Evolutionary conservation across 2,113 vertebrate species (phyloP).

Genomic region (Chrysochloris asiatica): DNA sequence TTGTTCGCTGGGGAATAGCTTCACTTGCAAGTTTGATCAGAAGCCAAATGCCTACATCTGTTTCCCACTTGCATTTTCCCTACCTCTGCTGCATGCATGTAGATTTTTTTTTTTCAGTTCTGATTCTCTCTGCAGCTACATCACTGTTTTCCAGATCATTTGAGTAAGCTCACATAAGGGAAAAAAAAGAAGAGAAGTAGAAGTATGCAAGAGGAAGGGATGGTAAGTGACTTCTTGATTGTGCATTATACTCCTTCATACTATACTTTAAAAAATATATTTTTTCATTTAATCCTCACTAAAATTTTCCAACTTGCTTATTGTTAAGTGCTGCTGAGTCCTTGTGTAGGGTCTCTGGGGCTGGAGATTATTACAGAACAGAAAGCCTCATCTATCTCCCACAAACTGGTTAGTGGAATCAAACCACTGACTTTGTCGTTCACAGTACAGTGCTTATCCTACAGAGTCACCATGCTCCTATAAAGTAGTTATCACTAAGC

Average conservation of each 20-base stretch:
- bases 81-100: neutral
- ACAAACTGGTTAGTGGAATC: too few species aligned
- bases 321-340: neutral
- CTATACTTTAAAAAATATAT: neutral
- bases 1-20: neutral
- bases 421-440: too few species aligned
- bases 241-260: neutral
- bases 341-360: too few species aligned
- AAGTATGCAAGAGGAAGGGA: neutral
- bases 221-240: neutral
- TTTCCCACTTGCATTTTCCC: neutral
- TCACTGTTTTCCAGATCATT: conserved; percentile 31
- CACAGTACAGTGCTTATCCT: too few species aligned
- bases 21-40: neutral
- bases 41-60: neutral
- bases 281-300: too few species aligned
- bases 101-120: neutral
- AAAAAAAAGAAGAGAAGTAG: neutral
- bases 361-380: too few species aligned
- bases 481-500: too few species aligned
- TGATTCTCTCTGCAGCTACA: neutral
- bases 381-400: too few species aligned
- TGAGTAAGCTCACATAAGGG: conserved; percentile 10
- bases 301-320: neutral
- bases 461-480: too few species aligned